A percentile compares a stretch with the other conserved stretches of the same genome.
Conservation (phyloP, 2,888 invertebrate species). For the Aquatica leii region DNA sequence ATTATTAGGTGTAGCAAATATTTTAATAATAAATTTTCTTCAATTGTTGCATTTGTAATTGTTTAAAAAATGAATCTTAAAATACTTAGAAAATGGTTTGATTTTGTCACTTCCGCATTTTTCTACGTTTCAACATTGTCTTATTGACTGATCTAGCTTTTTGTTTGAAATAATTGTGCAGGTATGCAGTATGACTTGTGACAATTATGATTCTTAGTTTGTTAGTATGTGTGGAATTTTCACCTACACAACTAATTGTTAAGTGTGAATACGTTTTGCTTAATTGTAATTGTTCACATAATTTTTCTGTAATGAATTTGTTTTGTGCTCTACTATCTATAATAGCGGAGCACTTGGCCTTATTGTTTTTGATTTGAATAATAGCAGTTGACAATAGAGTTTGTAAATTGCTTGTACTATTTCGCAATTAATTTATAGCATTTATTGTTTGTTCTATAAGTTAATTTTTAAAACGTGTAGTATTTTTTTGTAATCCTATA, state of each 20-base stretch:
- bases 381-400: neutral
- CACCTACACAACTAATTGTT: constrained; percentile 7
- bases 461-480: neutral
- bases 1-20: neutral
- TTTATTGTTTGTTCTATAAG: neutral
- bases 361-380: neutral
- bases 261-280: neutral
- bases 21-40: neutral
- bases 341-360: neutral
- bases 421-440: neutral
- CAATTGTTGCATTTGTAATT: neutral
- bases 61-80: neutral
- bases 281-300: neutral
- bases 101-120: too few species aligned
- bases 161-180: too few species aligned
- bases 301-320: neutral
- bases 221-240: neutral
- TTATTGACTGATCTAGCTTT: too few species aligned
- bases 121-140: too few species aligned
- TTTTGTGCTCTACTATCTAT: constrained; percentile 7
- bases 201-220: neutral
- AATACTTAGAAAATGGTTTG: neutral
- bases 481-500: neutral
- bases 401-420: neutral
- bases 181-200: neutral